These are phyloP conservation scores for Hemibagrus wyckioides DNA, from an alignment of 2,113 vertebrate species.

Conservation along the genomic window DNA sequence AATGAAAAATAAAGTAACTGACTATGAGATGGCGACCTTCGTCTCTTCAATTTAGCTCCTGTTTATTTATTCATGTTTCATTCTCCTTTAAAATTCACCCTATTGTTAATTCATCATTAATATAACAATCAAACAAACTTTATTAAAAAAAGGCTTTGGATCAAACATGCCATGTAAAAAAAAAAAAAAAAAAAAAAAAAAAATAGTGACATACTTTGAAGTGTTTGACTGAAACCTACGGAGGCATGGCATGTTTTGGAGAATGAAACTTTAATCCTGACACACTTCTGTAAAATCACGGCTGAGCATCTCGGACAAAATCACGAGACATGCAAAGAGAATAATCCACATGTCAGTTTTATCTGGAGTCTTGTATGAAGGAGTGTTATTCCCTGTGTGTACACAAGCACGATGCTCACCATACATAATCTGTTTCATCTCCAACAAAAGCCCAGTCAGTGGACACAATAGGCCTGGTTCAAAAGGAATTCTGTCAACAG, in stretches of 20 bases:
- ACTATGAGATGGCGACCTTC: background rate
- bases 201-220: slow-evolving; percentile 56
- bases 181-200: slow-evolving; percentile 45
- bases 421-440: slow-evolving; percentile 82
- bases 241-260: slow-evolving; percentile 57
- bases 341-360: slow-evolving; percentile 52
- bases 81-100: background rate
- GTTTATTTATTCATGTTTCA: background rate
- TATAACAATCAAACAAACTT: background rate
- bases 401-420: slow-evolving; percentile 66
- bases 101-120: background rate
- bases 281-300: slow-evolving; percentile 68
- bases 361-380: slow-evolving; percentile 52
- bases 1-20: background rate
- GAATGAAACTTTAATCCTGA: slow-evolving; percentile 71
- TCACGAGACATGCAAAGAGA: slow-evolving; percentile 57
- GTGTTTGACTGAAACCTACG: slow-evolving; percentile 47
- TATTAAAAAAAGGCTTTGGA: background rate
- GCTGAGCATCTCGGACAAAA: slow-evolving; percentile 65
- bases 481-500: slow-evolving; percentile 70
- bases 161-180: slow-evolving; percentile 26
- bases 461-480: slow-evolving; percentile 68
- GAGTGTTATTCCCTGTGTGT: slow-evolving; percentile 52
- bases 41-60: background rate
- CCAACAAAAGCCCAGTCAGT: slow-evolving; percentile 73